phyloP scores from a whole-genome alignment of 64 coral and sea anemone species.

The Trachythela sp. region DNA sequence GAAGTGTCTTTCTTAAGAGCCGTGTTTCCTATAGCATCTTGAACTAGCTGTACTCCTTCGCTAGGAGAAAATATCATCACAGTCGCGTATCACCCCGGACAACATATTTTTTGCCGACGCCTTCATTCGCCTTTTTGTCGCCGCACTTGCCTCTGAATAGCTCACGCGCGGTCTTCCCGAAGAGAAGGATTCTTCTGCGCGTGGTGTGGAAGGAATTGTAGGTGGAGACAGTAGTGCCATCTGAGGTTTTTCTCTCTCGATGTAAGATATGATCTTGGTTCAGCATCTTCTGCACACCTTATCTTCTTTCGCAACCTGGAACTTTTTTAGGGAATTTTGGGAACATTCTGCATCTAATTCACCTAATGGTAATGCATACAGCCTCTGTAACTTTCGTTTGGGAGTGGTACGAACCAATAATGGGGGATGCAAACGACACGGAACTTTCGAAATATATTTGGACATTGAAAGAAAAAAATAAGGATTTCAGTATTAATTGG shows the following conservation, averaged over 20 bases:
- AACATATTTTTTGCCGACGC: not conserved
- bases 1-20: not conserved
- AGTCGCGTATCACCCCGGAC: not conserved
- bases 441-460: too few relatives aligned
- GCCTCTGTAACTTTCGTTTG: not conserved
- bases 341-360: not conserved
- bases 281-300: not conserved
- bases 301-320: not conserved
- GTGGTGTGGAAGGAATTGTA: not conserved
- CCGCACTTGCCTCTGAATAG: not conserved
- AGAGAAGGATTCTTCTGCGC: not conserved
- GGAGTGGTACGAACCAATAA: not conserved
- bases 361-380: not conserved
- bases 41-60: not conserved
- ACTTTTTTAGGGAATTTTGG: not conserved
- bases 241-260: not conserved
- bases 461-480: too few relatives aligned
- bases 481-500: too few relatives aligned
- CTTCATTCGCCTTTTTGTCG: constrained; percentile 9
- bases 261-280: not conserved
- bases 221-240: not conserved
- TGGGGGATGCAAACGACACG: not conserved
- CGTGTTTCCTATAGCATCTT: not conserved
- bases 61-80: not conserved
- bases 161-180: not conserved